phyloP scores from a whole-genome alignment of 2,888 invertebrate genomes.

The Diaprepes abbreviatus region DNA sequence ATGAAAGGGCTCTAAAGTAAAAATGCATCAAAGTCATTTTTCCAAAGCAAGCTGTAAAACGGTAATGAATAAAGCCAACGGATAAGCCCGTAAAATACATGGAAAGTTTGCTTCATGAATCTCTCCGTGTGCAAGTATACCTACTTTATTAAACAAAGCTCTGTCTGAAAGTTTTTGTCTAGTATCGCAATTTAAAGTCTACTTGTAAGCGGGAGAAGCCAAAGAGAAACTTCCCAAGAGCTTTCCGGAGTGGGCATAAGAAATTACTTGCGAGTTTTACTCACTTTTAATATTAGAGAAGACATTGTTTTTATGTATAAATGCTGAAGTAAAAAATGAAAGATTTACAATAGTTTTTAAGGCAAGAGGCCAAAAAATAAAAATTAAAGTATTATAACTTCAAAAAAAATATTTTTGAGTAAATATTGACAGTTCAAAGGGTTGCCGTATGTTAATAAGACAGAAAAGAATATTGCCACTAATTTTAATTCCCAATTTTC shows the following conservation, averaged over 20 bases:
- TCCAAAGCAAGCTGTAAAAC: background rate
- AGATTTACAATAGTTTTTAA: too few species aligned
- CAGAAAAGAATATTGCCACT: too few species aligned
- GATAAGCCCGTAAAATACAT: constrained; percentile 11
- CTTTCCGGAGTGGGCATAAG: background rate
- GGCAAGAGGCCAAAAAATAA: too few species aligned
- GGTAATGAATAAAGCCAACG: constrained; percentile 14
- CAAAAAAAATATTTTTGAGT: too few species aligned
- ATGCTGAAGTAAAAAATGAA: too few species aligned
- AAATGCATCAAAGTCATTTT: constrained; percentile 33
- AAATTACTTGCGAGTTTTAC: background rate
- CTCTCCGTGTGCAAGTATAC: constrained; percentile 11
- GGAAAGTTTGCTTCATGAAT: constrained; percentile 17
- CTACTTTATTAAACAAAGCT: constrained; percentile 24
- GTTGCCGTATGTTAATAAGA: too few species aligned
- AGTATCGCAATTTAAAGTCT: constrained; percentile 21
- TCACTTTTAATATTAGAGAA: background rate
- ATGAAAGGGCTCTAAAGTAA: constrained; percentile 3
- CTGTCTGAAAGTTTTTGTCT: constrained; percentile 19
- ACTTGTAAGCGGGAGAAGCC: background rate
- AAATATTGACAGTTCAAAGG: too few species aligned
- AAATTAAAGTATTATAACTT: too few species aligned
- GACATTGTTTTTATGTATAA: background rate
- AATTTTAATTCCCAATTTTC: too few species aligned
- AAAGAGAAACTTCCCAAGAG: constrained; percentile 3